Evolutionary conservation across 2,888 invertebrate species (phyloP).

Genomic region (Eupelmus urozonus): DNA sequence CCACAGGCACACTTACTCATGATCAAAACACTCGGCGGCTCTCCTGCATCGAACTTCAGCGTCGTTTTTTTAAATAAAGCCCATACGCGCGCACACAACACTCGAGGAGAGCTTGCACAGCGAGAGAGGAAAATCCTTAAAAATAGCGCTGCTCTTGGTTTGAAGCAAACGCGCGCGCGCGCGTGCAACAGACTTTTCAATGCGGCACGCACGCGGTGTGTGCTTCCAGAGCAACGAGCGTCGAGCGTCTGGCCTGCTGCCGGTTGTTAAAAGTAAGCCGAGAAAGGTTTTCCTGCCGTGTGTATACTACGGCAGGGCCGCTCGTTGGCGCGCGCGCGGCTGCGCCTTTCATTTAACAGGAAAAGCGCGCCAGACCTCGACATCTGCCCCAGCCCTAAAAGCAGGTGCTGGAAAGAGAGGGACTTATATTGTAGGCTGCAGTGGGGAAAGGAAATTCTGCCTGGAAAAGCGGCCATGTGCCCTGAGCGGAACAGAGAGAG

Average conservation of each 20-base stretch:
- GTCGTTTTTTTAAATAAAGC: no score
- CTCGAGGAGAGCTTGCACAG: no score
- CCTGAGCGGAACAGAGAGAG: background rate
- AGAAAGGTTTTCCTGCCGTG: constrained; percentile 36
- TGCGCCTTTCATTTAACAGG: constrained; percentile 36
- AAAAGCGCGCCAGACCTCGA: constrained; percentile 29
- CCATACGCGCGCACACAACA: no score
- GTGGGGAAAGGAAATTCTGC: background rate
- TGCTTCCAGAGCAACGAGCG: constrained; percentile 15
- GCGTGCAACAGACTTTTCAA: no score
- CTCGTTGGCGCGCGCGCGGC: background rate
- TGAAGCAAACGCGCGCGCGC: no score
- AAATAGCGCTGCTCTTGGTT: no score
- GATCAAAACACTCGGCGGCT: constrained; percentile 9
- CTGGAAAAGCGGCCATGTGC: constrained; percentile 1
- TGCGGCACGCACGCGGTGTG: no score
- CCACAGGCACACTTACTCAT: constrained; percentile 16
- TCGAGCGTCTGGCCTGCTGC: constrained; percentile 8
- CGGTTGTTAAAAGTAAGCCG: constrained; percentile 34
- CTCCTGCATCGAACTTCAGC: no score
- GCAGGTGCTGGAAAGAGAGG: constrained; percentile 43
- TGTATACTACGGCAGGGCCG: background rate
- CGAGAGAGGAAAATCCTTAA: no score
- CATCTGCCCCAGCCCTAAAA: constrained; percentile 34
- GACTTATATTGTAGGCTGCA: background rate